Evolutionary conservation across 2,797 vertebrate species (phyloP), one percentile per base, ranked within the genome.

Genomic region (Dermochelys coriacea): DNA sequence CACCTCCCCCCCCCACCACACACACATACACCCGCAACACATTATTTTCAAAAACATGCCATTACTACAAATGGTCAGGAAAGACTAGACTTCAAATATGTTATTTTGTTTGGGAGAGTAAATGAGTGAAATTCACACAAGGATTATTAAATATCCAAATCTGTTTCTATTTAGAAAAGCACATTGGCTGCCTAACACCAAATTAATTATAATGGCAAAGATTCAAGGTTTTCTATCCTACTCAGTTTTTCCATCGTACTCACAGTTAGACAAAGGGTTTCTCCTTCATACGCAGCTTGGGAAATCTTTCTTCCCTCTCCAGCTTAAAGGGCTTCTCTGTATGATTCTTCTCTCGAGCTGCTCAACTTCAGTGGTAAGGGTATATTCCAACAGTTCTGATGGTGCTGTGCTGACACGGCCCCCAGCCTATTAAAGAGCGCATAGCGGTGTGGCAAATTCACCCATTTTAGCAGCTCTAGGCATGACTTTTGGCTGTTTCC

Each of bases 101-200:
- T 77, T 77, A 47, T 49, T 77, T 29, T 12, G 27, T 77, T 77
- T 15, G 49, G 27, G 27, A 49, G 41, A 55, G 23, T 68, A 75
- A 79, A 37, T 21, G 3, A 75, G 2, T 80, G 25, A 80, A 47
- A 3, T 78, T 4, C 77, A 89, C 29, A 54, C 64, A 78, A 74
- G 6, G 6, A 71, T 85, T 91, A 55, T 84, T 3, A 54, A 77
- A 29, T 75, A 55, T 41, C 3, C 34, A 14, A 45, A 71, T 23
- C 79, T 90, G 93, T 2, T 2, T 91, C 77, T 19, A 71, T 71
- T 84, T 77, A 50, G n/a, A 49, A 8, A 3, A 8, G 31, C 18
- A 52, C 2, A 14, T 31, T 54, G 5, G 50, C 52, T 37, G 45
- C 5, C 0, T 82, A 82, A 84, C 37, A 0, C 3, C 75, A 92